A percentile compares a stretch with the other conserved stretches of the same genome.
Conservation (phyloP, 1,140 invertebrate genomes). For the Tribolium madens region DNA sequence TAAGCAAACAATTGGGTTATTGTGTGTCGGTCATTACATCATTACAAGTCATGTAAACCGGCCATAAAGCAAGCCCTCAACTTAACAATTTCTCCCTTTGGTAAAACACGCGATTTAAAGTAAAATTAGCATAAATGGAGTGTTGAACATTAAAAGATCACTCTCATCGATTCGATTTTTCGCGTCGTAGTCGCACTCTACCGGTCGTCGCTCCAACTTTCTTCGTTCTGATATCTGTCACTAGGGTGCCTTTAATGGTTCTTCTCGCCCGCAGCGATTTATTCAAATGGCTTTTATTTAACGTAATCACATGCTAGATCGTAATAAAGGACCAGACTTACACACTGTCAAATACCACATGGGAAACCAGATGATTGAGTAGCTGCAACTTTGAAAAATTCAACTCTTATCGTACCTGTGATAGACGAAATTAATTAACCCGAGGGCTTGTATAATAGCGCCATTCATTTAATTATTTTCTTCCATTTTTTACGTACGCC, state of each 20-base stretch:
- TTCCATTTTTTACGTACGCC: neutral
- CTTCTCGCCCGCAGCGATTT: conserved; percentile 25
- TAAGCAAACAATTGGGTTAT: conserved; percentile 1
- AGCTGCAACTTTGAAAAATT: conserved; percentile 37
- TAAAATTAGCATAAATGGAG: conserved; percentile 50
- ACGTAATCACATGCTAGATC: conserved; percentile 45
- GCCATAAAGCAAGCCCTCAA: conserved; percentile 44
- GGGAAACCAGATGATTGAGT: conserved; percentile 34
- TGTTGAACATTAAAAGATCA: conserved; percentile 44
- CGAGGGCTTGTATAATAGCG: conserved; percentile 17
- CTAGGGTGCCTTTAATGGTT: conserved; percentile 23
- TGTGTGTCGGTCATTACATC: conserved; percentile 41
- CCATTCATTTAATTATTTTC: conserved; percentile 32
- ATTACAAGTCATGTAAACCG: conserved; percentile 41
- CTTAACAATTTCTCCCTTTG: conserved; percentile 43
- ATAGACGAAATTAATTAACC: conserved; percentile 31
- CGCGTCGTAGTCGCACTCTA: conserved; percentile 5
- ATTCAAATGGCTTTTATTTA: conserved; percentile 34
- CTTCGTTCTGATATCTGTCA: conserved; percentile 14
- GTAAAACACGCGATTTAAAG: conserved; percentile 47
- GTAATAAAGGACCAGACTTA: conserved; percentile 42
- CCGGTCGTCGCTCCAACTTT: neutral
- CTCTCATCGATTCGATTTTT: conserved; percentile 24
- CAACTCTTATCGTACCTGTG: conserved; percentile 12
- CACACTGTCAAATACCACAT: conserved; percentile 35